Percentiles rank a stretch among this genome's conserved stretches.
phyloP scores from a whole-genome alignment of 1,140 invertebrate genomes.

The Cotesia glomerata region DNA sequence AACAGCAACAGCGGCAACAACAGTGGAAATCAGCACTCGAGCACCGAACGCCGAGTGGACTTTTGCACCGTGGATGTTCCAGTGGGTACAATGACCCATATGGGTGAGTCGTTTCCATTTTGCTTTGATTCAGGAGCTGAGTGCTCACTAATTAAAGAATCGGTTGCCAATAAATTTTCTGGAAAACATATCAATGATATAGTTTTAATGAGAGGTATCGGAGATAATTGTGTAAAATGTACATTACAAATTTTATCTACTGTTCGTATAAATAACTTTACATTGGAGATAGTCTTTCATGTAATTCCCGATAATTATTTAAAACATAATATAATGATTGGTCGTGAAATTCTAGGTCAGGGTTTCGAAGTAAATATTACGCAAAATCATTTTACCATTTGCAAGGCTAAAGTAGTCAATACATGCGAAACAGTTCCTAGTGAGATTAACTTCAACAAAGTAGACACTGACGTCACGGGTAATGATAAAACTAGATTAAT shows the following conservation, averaged over 20 bases:
- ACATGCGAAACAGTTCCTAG: neutral
- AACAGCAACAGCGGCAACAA: neutral
- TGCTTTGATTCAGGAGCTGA: constrained; percentile 32
- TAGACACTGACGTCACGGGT: constrained; percentile 6
- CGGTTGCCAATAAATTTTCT: constrained; percentile 10
- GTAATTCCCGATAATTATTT: constrained; percentile 12
- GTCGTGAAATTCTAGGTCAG: constrained; percentile 7
- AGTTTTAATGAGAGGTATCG: constrained; percentile 21
- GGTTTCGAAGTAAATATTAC: neutral
- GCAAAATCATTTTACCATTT: neutral
- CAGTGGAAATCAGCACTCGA: no score
- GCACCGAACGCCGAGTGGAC: neutral
- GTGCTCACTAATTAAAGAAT: constrained; percentile 29
- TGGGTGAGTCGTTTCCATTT: constrained; percentile 28
- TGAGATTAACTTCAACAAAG: neutral
- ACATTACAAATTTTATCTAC: neutral
- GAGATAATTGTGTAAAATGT: neutral
- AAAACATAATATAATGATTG: constrained; percentile 16
- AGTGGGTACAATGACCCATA: neutral
- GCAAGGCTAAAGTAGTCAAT: neutral
- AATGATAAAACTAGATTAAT: neutral
- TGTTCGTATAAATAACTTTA: neutral
- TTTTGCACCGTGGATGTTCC: neutral
- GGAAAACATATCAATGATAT: constrained; percentile 14
- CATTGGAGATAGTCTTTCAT: constrained; percentile 8